Base-by-base conservation (phyloP, 2,888 invertebrate genomes). In the Tetramorium bicarinatum region DNA sequence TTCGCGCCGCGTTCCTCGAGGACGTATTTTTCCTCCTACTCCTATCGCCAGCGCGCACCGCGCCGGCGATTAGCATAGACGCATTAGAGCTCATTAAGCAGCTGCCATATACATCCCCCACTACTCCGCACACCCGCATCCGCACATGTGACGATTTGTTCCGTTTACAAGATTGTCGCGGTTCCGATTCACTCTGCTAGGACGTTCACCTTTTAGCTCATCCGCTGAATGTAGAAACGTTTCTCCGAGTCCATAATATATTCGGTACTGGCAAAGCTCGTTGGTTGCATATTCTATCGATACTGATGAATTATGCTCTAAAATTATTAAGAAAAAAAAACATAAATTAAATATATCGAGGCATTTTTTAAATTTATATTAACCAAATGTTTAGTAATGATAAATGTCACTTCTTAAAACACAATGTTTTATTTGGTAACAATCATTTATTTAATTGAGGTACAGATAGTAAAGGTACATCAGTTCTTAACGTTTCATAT, bases 11-110 rank as follows among this genome's bases (percentile, higher is more conserved):
- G 34, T 72, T 72, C 38, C 21, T 77, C 44, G 69, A 29, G 47
- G 21, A 54, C 21, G 25, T 47, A 7, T 25, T 34, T 72, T 47
- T 71, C 44, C 71, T 15, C 25, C 44, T 77, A 29, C 44, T 44
- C 29, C 41, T 38, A n/a, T 29, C 56, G 56, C 44, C 66, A 21
- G 15, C 11, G 15, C 11, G 18, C 25, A 52, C 3, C 25, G 52
- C 75, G n/a, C 56, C 34, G 47, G 44, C 59, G 72, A 72, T 80
- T 80, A 72, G 13, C 18, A 79, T 34, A 18, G 47, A 13, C 44
- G 77, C 44, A 80, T 72, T 80, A 72, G 21, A 11, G 47, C 4
- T 59, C 54, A 72, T 80, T 80, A 80, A 80, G 79, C 64, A 76
- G 52, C 79, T 59, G 69, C 44, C 34, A 47, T 21, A 18, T 47